Evolutionary conservation across 2,888 invertebrate species (phyloP).

Genomic region (Drosophila ezoana): DNA sequence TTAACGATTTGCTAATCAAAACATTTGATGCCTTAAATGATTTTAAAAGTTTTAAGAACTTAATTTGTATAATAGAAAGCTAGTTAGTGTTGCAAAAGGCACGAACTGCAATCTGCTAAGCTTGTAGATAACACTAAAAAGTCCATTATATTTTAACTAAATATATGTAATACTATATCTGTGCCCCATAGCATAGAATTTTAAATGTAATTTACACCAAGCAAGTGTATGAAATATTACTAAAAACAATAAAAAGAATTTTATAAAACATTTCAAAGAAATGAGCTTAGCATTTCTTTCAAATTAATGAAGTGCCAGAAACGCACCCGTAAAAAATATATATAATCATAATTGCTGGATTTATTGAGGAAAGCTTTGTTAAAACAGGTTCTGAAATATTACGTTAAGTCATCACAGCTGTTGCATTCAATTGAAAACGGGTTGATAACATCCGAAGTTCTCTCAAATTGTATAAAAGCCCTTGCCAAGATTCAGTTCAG

Average conservation of each 20-base stretch:
- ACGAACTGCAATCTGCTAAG: conserved; percentile 30
- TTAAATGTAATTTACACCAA: conserved; percentile 61
- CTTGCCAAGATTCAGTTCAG: conserved; percentile 29
- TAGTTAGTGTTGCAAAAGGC: conserved; percentile 16
- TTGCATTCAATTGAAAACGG: conserved; percentile 27
- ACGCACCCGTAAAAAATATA: conserved; percentile 38
- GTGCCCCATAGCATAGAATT: conserved; percentile 39
- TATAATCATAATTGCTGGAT: conserved; percentile 48
- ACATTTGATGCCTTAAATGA: conserved; percentile 54
- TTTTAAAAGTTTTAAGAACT: conserved; percentile 26
- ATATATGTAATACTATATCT: conserved; percentile 18
- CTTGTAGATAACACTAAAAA: conserved; percentile 49
- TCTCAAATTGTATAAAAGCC: conserved; percentile 50
- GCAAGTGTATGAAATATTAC: conserved; percentile 58
- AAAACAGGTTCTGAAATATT: conserved; percentile 43
- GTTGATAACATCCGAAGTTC: conserved; percentile 18
- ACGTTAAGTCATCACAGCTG: conserved; percentile 12
- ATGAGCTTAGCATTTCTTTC: not conserved
- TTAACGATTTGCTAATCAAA: conserved; percentile 43
- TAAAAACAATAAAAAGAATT: conserved; percentile 56
- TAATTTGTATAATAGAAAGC: conserved; percentile 25
- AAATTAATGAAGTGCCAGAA: conserved; percentile 34
- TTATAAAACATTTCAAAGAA: conserved; percentile 36
- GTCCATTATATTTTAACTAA: conserved; percentile 55
- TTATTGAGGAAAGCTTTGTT: conserved; percentile 55